Conservation (phyloP, 2,113 vertebrate species). For the Vulpes ferrilata region DNA sequence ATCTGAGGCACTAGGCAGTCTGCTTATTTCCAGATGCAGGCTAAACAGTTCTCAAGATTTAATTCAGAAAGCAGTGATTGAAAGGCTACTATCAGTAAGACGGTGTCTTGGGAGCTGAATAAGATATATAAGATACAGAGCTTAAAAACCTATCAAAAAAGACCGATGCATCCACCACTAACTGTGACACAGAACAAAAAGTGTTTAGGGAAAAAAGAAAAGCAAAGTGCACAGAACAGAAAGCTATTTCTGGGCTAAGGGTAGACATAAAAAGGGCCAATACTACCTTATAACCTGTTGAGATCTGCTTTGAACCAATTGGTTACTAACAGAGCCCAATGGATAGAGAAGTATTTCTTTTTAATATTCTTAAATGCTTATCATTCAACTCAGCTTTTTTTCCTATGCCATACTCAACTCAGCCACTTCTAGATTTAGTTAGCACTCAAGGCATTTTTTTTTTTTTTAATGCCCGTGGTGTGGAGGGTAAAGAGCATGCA, state of each 20-base stretch:
- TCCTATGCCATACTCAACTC: neutral
- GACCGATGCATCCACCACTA: neutral
- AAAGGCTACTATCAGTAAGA: neutral
- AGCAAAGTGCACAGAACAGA: neutral
- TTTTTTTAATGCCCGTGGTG: neutral
- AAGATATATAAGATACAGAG: neutral
- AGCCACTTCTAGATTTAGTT: slow-evolving; percentile 40
- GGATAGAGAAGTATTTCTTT: neutral
- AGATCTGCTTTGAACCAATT: slow-evolving; percentile 19
- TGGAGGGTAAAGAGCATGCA: slow-evolving; percentile 25
- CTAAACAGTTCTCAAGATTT: neutral
- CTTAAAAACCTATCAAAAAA: slow-evolving; percentile 42
- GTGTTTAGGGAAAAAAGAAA: neutral
- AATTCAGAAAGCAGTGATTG: slow-evolving; percentile 29
- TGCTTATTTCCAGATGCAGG: neutral
- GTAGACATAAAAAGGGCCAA: neutral
- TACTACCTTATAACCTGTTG: neutral
- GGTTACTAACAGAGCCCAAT: neutral
- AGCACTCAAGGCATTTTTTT: neutral
- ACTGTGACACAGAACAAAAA: neutral
- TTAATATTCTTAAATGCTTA: slow-evolving; percentile 5
- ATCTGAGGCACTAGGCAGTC: neutral
- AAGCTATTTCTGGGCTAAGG: neutral
- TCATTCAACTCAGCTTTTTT: neutral
- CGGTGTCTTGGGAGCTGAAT: neutral